Evolutionary conservation across 2,888 invertebrate species (phyloP).

Genomic region (Tridacna crocea): DNA sequence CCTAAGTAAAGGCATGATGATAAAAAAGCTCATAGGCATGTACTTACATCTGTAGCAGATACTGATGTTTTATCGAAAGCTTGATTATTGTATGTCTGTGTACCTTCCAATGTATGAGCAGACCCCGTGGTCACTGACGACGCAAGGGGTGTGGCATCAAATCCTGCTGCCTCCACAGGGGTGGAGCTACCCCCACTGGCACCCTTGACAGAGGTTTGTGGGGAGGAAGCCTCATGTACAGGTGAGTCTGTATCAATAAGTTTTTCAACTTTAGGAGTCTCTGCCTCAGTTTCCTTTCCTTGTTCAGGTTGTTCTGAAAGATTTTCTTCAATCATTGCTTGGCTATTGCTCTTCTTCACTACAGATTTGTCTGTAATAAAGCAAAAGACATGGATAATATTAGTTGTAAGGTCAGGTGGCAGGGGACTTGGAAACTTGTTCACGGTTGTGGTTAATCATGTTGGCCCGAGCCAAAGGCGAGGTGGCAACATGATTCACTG

Average conservation of each 20-base stretch:
- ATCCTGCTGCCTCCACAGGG: conserved; percentile 7
- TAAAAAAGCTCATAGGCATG: not conserved
- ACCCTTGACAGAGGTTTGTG: conserved; percentile 25
- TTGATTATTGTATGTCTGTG: conserved; percentile 71
- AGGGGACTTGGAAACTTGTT: too few species aligned
- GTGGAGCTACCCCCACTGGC: conserved; percentile 30
- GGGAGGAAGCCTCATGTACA: conserved; percentile 15
- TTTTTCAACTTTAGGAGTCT: conserved; percentile 44
- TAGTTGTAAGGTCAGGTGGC: too few species aligned
- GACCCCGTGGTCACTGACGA: conserved; percentile 59
- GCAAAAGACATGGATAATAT: too few species aligned
- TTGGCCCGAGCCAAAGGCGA: too few species aligned
- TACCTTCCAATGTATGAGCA: conserved; percentile 52
- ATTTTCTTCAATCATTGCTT: conserved; percentile 13
- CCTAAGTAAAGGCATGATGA: too few species aligned
- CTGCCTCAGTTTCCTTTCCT: not conserved
- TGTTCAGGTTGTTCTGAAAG: not conserved
- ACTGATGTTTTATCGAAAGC: conserved; percentile 70
- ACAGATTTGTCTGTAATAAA: conserved; percentile 11
- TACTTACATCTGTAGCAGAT: conserved; percentile 60
- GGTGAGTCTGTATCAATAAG: conserved; percentile 59
- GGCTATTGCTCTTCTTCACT: conserved; percentile 14
- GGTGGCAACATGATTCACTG: too few species aligned
- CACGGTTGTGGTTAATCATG: too few species aligned
- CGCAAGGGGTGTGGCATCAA: conserved; percentile 34